Evolutionary conservation across 2,113 vertebrate species (phyloP).

Genomic region (Raphicerus campestris): DNA sequence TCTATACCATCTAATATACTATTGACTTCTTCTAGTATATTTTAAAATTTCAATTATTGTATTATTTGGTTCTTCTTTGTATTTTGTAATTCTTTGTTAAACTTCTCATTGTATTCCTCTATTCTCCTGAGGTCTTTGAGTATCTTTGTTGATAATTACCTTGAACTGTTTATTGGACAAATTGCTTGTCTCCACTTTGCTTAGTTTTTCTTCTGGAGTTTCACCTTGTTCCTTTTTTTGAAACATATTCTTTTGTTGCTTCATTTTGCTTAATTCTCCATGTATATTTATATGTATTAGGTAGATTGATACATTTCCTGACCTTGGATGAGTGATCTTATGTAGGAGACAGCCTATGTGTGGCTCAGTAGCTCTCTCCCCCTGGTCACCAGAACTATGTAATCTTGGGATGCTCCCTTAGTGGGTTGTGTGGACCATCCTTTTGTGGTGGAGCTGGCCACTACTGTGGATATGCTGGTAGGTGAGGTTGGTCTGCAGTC

Average conservation of each 20-base stretch:
- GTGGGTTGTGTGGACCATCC: neutral
- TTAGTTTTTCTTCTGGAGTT: neutral
- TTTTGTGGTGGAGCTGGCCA: neutral
- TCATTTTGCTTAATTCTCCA: neutral
- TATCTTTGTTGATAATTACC: neutral
- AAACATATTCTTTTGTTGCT: neutral
- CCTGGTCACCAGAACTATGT: neutral
- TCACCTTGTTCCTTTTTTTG: neutral
- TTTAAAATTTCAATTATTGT: neutral
- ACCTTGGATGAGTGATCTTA: neutral
- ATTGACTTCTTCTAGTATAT: neutral
- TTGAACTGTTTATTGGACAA: neutral
- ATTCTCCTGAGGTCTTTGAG: neutral
- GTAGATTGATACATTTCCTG: neutral
- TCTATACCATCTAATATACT: neutral
- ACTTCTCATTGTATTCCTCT: neutral
- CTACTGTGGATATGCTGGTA: neutral
- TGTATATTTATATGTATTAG: neutral
- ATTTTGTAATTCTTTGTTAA: neutral
- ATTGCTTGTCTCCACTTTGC: neutral
- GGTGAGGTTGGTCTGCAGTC: neutral
- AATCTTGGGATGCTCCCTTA: neutral
- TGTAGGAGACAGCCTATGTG: neutral
- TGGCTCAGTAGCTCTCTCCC: neutral
- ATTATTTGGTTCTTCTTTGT: neutral